phyloP scores from a whole-genome alignment of 2,797 vertebrate species.

The Sebastes alutus region DNA sequence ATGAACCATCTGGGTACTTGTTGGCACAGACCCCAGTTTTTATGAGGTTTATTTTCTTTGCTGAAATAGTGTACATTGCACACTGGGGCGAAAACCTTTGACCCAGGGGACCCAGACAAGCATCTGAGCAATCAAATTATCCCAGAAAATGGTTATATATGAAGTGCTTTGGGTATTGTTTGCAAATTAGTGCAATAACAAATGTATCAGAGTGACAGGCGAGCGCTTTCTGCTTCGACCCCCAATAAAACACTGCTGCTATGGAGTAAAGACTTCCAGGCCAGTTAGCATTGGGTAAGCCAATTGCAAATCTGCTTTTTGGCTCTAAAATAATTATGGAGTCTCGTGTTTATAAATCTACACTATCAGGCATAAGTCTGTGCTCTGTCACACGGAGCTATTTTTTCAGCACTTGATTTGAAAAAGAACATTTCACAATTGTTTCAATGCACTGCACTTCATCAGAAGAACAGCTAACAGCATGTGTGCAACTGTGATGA shows the following conservation, averaged over 20 bases:
- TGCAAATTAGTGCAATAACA: conserved; percentile 68
- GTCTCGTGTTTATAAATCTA: conserved; percentile 9
- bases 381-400: not conserved
- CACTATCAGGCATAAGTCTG: conserved; percentile 18
- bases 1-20: conserved; percentile 71
- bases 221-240: conserved; percentile 13
- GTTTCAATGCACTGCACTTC: not conserved
- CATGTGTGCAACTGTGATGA: not conserved
- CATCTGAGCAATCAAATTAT: conserved; percentile 66
- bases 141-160: conserved; percentile 65
- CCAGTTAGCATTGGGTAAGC: conserved; percentile 23
- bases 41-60: conserved; percentile 68
- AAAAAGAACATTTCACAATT: conserved; percentile 10
- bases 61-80: conserved; percentile 62
- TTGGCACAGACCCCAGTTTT: conserved; percentile 66
- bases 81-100: conserved; percentile 49
- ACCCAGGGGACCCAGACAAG: conserved; percentile 51
- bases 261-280: conserved; percentile 42
- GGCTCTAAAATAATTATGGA: conserved; percentile 16
- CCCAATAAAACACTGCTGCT: conserved; percentile 40
- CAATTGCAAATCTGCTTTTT: conserved; percentile 31
- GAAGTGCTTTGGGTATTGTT: conserved; percentile 69
- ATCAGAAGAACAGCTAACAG: not conserved
- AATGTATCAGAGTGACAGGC: conserved; percentile 53
- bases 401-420: not conserved